Conservation (phyloP, 2,888 invertebrate genomes). For the Glomeris marginata region DNA sequence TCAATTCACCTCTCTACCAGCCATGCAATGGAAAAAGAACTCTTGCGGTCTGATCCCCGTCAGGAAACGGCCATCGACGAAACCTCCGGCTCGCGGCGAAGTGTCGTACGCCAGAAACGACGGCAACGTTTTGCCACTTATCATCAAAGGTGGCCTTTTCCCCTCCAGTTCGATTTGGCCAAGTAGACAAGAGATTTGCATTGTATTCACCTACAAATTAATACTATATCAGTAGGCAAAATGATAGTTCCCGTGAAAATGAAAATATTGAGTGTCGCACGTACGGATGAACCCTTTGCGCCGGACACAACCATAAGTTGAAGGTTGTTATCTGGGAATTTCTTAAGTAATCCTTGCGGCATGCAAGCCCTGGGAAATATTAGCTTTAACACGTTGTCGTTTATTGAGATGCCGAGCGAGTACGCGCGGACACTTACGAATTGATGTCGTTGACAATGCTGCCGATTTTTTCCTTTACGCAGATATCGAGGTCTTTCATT, state of each 20-base stretch:
- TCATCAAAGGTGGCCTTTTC: constrained; percentile 85
- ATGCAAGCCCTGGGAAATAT: constrained; percentile 48
- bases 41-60: constrained; percentile 98
- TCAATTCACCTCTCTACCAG: constrained; percentile 72
- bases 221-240: too few relatives aligned
- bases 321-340: constrained; percentile 90
- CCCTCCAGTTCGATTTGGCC: constrained; percentile 99
- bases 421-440: constrained; percentile 36
- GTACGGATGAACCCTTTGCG: constrained; percentile 92
- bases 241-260: not conserved
- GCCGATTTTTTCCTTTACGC: constrained; percentile 63
- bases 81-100: constrained; percentile 85
- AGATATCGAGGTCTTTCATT: constrained; percentile 57
- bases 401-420: not conserved
- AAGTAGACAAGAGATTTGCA: constrained; percentile 94
- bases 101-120: constrained; percentile 79
- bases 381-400: not conserved
- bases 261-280: too few relatives aligned
- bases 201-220: constrained; percentile 54
- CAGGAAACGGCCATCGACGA: constrained; percentile 90
- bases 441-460: constrained; percentile 80
- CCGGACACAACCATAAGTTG: constrained; percentile 98
- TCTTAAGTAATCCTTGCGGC: constrained; percentile 62
- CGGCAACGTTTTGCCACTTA: constrained; percentile 75
- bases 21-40: constrained; percentile 99